Conservation (phyloP, 2,888 invertebrate species). For the Tortrix viridana region DNA sequence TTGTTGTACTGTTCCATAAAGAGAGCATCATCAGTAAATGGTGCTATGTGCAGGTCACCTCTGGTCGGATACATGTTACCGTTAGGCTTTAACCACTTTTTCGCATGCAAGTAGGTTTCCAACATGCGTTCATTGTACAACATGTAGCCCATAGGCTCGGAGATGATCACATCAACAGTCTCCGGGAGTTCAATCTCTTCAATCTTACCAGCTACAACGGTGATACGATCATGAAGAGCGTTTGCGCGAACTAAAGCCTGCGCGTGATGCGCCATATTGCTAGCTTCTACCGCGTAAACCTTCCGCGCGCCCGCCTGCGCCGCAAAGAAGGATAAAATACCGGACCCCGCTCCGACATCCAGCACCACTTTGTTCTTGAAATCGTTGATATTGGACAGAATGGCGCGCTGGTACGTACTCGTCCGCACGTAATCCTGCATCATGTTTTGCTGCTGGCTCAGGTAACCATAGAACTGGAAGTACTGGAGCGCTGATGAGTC, state of each 20-base stretch:
- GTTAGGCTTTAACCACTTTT: conserved; percentile 96
- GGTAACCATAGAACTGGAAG: conserved; percentile 99
- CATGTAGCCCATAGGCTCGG: conserved; percentile 99
- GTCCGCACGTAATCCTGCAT: conserved; percentile 99
- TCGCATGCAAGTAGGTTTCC: conserved; percentile 98
- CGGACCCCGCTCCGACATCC: conserved; percentile 99
- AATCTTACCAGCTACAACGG: conserved; percentile 98
- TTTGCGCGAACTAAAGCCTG: conserved; percentile 95
- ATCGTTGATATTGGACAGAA: conserved; percentile 95
- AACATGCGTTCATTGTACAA: conserved; percentile 99
- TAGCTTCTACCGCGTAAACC: conserved; percentile 99
- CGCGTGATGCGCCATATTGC: conserved; percentile 98
- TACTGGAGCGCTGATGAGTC: conserved; percentile 99
- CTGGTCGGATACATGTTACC: conserved; percentile 99
- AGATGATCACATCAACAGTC: conserved; percentile 97
- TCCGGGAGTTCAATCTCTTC: conserved; percentile 99
- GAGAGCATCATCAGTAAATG: conserved; percentile 98
- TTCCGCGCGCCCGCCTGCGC: conserved; percentile 98
- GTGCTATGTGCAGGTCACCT: conserved; percentile 98
- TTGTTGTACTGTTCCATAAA: conserved; percentile 99
- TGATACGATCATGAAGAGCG: conserved; percentile 93
- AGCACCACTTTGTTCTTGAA: conserved; percentile 96
- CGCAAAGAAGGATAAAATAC: conserved; percentile 99
- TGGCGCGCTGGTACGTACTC: conserved; percentile 98
- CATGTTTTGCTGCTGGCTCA: conserved; percentile 99